Conservation (phyloP, 1,140 invertebrate genomes). For the Cryptotermes secundus region DNA sequence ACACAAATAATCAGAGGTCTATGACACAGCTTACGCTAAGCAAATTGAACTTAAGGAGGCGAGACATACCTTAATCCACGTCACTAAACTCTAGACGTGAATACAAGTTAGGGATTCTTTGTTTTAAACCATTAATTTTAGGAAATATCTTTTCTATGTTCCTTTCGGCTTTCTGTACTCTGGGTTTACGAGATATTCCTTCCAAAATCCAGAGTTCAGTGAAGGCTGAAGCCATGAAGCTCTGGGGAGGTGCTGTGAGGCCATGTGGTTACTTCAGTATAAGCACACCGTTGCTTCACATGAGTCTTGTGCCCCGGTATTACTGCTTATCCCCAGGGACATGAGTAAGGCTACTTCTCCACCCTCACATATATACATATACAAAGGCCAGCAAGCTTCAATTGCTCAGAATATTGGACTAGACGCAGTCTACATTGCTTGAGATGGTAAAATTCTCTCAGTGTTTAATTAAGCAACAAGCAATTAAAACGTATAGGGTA, state of each 20-base stretch:
- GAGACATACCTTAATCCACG: background rate
- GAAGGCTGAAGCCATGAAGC: background rate
- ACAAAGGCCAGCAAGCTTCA: background rate
- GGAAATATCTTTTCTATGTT: background rate
- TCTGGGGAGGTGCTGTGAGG: background rate
- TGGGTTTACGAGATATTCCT: background rate
- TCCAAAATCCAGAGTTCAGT: conserved; percentile 9
- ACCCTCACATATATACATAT: background rate
- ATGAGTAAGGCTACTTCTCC: background rate
- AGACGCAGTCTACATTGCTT: background rate
- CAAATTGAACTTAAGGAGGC: background rate
- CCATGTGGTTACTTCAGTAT: background rate
- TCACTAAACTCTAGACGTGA: background rate
- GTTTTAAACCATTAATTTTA: background rate
- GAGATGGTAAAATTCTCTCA: too few species aligned
- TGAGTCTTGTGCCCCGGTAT: background rate
- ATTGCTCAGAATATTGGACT: conserved; percentile 3
- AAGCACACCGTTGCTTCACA: background rate
- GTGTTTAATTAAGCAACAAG: too few species aligned
- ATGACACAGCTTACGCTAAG: background rate
- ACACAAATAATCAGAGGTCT: background rate
- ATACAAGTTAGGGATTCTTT: background rate
- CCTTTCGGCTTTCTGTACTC: background rate
- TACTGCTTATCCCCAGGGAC: background rate
- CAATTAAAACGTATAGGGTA: too few species aligned